phyloP scores from a whole-genome alignment of 2,113 vertebrate species.

The Tachysurus fulvidraco region DNA sequence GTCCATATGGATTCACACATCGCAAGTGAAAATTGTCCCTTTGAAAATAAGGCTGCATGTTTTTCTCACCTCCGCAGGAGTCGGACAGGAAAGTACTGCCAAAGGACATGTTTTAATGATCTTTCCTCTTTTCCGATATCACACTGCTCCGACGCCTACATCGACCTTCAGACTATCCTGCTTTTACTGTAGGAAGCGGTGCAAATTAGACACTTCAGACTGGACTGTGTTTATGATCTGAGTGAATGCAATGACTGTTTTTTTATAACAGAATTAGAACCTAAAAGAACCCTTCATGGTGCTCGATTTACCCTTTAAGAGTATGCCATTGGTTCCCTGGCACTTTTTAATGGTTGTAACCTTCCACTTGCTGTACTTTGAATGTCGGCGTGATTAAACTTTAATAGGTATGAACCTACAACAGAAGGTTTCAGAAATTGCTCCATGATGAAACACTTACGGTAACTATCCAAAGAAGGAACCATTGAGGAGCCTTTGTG shows the following conservation, averaged over 20 bases:
- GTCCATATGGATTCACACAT: slow-evolving; percentile 56
- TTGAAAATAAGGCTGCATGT: slow-evolving; percentile 60
- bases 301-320: too few relatives aligned
- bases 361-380: neutral
- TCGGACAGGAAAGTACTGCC: slow-evolving; percentile 56
- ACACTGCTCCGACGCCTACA: slow-evolving; percentile 18
- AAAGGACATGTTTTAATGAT: slow-evolving; percentile 54
- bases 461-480: neutral
- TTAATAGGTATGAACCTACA: neutral
- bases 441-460: neutral
- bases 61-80: slow-evolving; percentile 63
- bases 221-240: slow-evolving; percentile 10
- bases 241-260: slow-evolving; percentile 50
- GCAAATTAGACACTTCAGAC: slow-evolving; percentile 6
- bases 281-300: too few relatives aligned
- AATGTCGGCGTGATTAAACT: neutral
- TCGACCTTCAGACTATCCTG: slow-evolving; percentile 51
- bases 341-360: too few relatives aligned
- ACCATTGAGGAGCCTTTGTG: neutral
- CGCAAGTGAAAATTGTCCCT: slow-evolving; percentile 60
- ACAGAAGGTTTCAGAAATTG: neutral
- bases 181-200: neutral
- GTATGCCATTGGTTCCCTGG: neutral
- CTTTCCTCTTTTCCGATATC: slow-evolving; percentile 33
- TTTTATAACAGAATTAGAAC: too few relatives aligned